A percentile compares a stretch with the other conserved stretches of the same genome.
Conservation (phyloP, 2,113 vertebrate species). For the Charadrius vociferus region DNA sequence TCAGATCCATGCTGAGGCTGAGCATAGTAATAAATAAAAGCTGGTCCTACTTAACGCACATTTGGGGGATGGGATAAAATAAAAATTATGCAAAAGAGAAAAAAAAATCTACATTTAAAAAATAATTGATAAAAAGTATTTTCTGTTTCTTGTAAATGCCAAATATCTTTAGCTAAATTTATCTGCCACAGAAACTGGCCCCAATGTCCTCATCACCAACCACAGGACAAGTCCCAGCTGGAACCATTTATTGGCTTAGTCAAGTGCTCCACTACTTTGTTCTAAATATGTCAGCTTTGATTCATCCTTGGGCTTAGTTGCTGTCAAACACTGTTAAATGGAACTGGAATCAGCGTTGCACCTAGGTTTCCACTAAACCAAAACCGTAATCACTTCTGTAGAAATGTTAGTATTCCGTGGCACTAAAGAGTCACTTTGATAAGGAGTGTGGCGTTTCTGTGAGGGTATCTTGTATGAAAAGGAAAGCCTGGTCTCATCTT, state of each 20-base stretch:
- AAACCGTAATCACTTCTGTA: slow-evolving; percentile 44
- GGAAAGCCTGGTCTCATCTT: neutral
- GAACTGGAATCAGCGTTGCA: slow-evolving; percentile 42
- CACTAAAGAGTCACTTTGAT: neutral
- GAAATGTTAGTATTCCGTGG: neutral
- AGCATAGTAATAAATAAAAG: neutral
- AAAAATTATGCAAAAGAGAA: neutral
- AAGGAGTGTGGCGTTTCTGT: neutral
- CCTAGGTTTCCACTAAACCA: slow-evolving; percentile 46
- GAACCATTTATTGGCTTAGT: slow-evolving; percentile 68
- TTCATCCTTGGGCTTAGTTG: slow-evolving; percentile 45
- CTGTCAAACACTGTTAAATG: slow-evolving; percentile 69
- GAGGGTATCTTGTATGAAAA: neutral
- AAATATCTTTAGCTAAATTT: neutral
- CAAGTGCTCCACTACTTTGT: slow-evolving; percentile 59
- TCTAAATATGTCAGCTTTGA: slow-evolving; percentile 70
- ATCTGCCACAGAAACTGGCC: neutral
- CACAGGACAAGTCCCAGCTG: slow-evolving; percentile 63
- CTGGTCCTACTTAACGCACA: fast-evolving
- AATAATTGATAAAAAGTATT: neutral
- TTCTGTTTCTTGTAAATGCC: neutral
- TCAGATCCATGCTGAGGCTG: neutral
- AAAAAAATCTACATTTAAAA: neutral
- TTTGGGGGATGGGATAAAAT: neutral
- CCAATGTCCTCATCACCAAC: neutral